Percentiles rank a stretch among this genome's conserved stretches.
These are phyloP conservation scores for Argyrosomus regius DNA, from an alignment of 2,797 vertebrate species.

Conservation along the genomic window DNA sequence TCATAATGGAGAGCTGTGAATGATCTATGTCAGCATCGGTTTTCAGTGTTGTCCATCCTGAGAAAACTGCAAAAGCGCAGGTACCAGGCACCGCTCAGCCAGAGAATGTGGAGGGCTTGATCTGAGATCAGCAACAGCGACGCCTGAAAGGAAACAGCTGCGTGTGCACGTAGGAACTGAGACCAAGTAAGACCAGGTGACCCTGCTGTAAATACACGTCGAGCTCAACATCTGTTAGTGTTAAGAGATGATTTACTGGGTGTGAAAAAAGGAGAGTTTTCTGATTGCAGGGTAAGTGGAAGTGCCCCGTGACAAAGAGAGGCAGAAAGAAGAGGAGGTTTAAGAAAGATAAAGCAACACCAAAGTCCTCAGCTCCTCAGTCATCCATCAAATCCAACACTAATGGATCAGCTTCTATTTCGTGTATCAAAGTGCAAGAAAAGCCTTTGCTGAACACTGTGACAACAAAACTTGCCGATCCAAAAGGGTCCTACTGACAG, in stretches of 20 bases:
- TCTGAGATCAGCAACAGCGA: constrained; percentile 50
- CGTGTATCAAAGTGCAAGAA: constrained; percentile 26
- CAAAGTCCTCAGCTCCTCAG: neutral
- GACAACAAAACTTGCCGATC: constrained; percentile 52
- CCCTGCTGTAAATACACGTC: constrained; percentile 17
- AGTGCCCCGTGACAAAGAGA: neutral
- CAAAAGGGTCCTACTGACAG: constrained; percentile 57
- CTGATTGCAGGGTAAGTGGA: constrained; percentile 13
- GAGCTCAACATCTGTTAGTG: constrained; percentile 5
- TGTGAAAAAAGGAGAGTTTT: constrained; percentile 1
- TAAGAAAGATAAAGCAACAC: neutral
- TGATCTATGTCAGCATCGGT: neutral
- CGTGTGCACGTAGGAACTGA: constrained; percentile 27
- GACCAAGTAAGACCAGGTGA: constrained; percentile 38
- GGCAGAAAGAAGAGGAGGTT: neutral
- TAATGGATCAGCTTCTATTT: constrained; percentile 52
- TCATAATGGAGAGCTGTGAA: neutral
- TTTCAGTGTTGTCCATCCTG: neutral
- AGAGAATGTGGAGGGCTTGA: constrained; percentile 34
- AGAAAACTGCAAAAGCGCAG: constrained; percentile 1
- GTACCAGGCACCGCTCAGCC: constrained; percentile 54
- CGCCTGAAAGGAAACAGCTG: constrained; percentile 65
- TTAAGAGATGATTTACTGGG: constrained; percentile 23
- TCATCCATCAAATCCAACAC: constrained; percentile 38
- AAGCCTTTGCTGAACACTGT: constrained; percentile 37